phyloP scores from a whole-genome alignment of 2,113 vertebrate species.

The Cettia cetti region DNA sequence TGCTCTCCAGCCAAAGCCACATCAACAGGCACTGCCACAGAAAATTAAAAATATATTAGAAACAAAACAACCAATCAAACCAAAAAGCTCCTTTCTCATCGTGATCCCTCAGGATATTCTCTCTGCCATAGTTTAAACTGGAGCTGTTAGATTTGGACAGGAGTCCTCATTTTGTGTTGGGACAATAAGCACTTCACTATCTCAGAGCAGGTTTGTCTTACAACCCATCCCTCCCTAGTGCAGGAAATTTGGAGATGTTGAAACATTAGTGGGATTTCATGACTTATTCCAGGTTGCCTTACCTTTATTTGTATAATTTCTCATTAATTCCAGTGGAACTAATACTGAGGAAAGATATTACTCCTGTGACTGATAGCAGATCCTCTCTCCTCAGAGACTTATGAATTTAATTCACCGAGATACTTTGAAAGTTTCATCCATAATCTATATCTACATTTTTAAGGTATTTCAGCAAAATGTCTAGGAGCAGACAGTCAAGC shows the following conservation, averaged over 20 bases:
- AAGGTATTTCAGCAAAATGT: neutral
- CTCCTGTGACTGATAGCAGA: neutral
- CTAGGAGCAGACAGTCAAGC: neutral
- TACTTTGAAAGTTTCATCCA: neutral
- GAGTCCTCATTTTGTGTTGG: neutral
- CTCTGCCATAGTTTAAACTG: neutral
- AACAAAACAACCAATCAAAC: neutral
- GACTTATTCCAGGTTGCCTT: neutral
- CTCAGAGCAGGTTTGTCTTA: neutral
- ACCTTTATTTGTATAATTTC: neutral
- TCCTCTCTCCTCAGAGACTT: neutral
- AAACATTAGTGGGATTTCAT: neutral
- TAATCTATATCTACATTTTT: neutral
- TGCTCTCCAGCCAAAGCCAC: slow-evolving; percentile 23
- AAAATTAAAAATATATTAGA: slow-evolving; percentile 24
- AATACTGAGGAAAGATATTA: neutral
- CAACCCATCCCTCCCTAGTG: neutral
- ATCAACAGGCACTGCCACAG: neutral
- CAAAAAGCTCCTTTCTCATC: neutral
- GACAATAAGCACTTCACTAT: neutral
- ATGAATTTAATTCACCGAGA: neutral
- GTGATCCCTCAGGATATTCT: neutral
- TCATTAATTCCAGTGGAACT: neutral
- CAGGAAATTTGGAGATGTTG: neutral
- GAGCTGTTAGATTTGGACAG: neutral